Base-by-base conservation (phyloP, 2,888 invertebrate genomes). In the Venusia cambrica region DNA sequence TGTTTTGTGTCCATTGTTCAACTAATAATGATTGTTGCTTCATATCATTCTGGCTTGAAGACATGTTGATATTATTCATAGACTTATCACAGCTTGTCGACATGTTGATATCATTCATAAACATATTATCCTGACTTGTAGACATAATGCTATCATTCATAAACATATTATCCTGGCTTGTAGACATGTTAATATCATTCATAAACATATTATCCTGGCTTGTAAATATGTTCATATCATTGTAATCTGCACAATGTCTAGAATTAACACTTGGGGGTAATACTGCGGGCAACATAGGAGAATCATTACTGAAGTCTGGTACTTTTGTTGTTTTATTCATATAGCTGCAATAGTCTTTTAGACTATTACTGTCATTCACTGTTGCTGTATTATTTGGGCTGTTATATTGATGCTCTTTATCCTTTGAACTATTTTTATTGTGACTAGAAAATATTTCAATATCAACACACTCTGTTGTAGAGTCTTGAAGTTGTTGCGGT, bases 201-300 rank as follows among this genome's bases (percentile, higher is more conserved):
- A 2, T 16, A 1, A 4, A 7, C 1, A 7, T 10, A 4, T 20
- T n/a, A 11, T 20, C 4, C 5, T 20, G 3, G 20, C 1, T 7
- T 12, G 20, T 5, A 7, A 37, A 31, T 5, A 37, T 10, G 1
- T 10, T 7, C 1, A 27, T 27, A 27, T 38, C 32, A 8, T 10
- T 39, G 13, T 35, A 26, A 30, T 31, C 30, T 7, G 22, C 12
- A 19, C 3, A 21, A 19, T 4, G 2, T 8, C 34, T 34, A 14
- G 10, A 5, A 1, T 9, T 5, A 6, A 15, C 4, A 21, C 15
- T 30, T 15, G 26, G 4, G 21, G 14, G n/a, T 33, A 16, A 6
- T 14, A 4, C 1, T 22, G 9, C 7, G 21, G n/a, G n/a, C n/a
- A 7, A 10, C 13, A 6, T 5, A 3, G 13, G 4, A 14, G 9